phyloP scores from a whole-genome alignment of 2,797 vertebrate genomes.

The Lates japonicus region DNA sequence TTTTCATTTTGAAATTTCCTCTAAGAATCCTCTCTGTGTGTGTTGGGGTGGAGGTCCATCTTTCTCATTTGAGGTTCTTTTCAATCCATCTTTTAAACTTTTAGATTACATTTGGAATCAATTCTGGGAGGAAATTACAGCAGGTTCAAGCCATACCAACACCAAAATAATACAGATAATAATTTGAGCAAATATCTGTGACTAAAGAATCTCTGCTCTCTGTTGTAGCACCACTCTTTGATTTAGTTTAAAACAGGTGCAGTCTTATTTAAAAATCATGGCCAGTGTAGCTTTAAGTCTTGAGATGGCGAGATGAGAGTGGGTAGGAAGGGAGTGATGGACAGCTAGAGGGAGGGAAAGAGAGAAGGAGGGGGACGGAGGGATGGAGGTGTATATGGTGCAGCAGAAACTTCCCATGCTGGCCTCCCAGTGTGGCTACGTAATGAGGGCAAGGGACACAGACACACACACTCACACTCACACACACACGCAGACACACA shows the following conservation, averaged over 20 bases:
- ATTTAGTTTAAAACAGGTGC: constrained; percentile 25
- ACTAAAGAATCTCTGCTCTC: background rate
- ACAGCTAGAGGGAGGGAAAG: constrained; percentile 63
- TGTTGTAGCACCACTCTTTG: background rate
- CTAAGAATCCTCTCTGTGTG: background rate
- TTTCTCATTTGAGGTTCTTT: background rate
- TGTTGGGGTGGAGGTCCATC: background rate
- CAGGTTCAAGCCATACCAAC: background rate
- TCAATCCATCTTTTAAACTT: background rate
- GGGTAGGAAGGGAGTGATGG: constrained; percentile 64
- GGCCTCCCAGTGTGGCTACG: constrained; percentile 89
- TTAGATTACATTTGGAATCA: background rate
- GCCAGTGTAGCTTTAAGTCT: constrained; percentile 43
- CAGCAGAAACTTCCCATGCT: constrained; percentile 91
- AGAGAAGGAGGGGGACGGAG: constrained; percentile 44
- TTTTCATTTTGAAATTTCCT: background rate
- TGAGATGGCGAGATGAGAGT: constrained; percentile 39
- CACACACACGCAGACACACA: constrained; percentile 65
- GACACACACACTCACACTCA: constrained; percentile 51
- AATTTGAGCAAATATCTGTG: background rate
- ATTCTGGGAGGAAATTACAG: background rate
- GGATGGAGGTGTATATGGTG: constrained; percentile 69
- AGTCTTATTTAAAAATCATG: constrained; percentile 40
- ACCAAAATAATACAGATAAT: background rate
- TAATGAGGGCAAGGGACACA: constrained; percentile 89